Evolutionary conservation across 2,888 invertebrate species (phyloP).

Genomic region (Blastobasis adustella): DNA sequence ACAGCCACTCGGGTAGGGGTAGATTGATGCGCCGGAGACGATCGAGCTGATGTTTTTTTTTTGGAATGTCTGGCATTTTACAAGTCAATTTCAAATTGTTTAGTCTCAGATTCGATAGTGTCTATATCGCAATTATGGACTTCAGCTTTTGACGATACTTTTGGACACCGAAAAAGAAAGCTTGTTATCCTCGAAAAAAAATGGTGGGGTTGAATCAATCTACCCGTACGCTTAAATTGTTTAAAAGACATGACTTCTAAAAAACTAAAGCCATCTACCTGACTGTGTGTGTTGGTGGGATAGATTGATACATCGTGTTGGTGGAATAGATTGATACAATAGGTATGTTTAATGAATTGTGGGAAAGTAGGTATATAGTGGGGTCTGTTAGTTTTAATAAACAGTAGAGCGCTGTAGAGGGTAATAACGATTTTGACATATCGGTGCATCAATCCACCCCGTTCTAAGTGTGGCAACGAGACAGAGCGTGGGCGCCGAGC

Average conservation of each 20-base stretch:
- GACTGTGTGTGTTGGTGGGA: constrained; percentile 38
- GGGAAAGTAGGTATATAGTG: not conserved
- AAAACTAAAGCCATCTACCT: constrained; percentile 42
- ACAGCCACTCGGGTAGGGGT: constrained; percentile 32
- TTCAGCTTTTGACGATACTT: too few species aligned
- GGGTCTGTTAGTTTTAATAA: too few species aligned
- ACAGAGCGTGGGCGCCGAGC: constrained; percentile 54
- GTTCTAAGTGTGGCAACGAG: constrained; percentile 49
- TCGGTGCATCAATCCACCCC: constrained; percentile 58
- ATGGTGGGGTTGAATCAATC: constrained; percentile 33
- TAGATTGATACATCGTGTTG: constrained; percentile 48
- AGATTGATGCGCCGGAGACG: constrained; percentile 20
- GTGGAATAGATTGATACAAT: not conserved
- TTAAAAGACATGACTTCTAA: constrained; percentile 24
- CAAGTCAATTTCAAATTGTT: too few species aligned
- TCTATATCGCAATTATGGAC: too few species aligned
- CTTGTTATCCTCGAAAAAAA: not conserved
- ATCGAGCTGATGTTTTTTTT: too few species aligned
- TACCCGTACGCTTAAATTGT: constrained; percentile 29
- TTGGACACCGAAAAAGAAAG: too few species aligned
- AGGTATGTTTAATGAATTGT: constrained; percentile 5
- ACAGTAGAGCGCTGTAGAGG: too few species aligned
- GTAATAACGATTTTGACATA: not conserved
- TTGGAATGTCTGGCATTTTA: too few species aligned
- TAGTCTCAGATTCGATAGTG: too few species aligned